Base-by-base conservation (phyloP, 2,113 vertebrate genomes). In the Gallinago media region DNA sequence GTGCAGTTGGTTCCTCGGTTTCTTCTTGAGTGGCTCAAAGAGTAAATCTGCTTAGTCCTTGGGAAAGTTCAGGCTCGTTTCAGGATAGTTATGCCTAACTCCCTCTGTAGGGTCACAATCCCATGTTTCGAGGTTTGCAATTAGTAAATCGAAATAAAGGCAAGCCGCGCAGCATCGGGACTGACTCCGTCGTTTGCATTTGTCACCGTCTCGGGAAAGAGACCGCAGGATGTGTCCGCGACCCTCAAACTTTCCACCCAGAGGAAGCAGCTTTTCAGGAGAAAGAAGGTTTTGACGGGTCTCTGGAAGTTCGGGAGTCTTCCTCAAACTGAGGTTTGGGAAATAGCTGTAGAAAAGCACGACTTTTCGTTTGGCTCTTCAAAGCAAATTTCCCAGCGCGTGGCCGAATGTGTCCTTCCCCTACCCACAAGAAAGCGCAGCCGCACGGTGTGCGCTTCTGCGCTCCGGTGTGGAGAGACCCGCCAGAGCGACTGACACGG, bases 301-400 rank as follows among this genome's bases (percentile, higher is more conserved):
- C 11, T 20, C 29, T 75, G 71, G 29, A 50, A 55, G 54, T 52
- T 59, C 21, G 21, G 65, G 52, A 85, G 16, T 15, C 12, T 83
- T 40, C 34, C 77, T 23, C 63, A 56, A 82, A 29, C 3, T 6
- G 26, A 23, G 16, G 54, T 40, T 18, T 21, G 34, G 19, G 29
- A 40, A 89, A 85, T 0, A 5, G 52, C 3, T 0, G 26, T 9
- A 34, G 47, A 36, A 76, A 90, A 67, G 2, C 0, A 8, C 2
- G 15, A 47, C 16, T 86, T 90, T 91, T 94, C 85, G 54, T 96
- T 95, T 74, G 67, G 2, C 5, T 80, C 13, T 77, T 34, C 58
- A 19, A 10, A 70, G 25, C 3, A 6, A 4, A 62, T 59, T 73
- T 77, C 55, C 27, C 62, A 5, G 0, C 1, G 34, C 8, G 2